Evolutionary conservation across 2,113 vertebrate species (phyloP).

Genomic region (Serinus canaria): DNA sequence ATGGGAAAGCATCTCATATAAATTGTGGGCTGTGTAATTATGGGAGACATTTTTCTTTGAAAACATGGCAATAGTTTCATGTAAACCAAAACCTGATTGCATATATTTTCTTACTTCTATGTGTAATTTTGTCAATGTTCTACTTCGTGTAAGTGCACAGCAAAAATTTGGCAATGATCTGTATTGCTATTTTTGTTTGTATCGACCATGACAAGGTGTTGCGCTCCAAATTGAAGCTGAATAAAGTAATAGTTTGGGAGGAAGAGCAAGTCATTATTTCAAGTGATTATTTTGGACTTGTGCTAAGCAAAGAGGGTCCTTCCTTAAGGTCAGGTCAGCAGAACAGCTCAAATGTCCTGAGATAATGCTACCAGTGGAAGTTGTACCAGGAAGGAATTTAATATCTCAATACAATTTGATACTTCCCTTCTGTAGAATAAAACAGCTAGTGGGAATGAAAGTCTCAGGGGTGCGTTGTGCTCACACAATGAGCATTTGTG

Average conservation of each 20-base stretch:
- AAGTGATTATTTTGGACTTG: not conserved
- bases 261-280: not conserved
- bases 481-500: not conserved
- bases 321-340: not conserved
- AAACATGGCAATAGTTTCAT: not conserved
- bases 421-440: not conserved
- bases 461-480: not conserved
- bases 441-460: not conserved
- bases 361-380: not conserved
- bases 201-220: not conserved
- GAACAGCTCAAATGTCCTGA: not conserved
- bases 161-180: not conserved
- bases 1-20: not conserved
- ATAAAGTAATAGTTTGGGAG: not conserved
- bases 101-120: accelerated
- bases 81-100: not conserved
- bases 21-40: not conserved
- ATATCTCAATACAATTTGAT: not conserved
- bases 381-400: not conserved
- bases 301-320: not conserved
- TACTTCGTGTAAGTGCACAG: not conserved
- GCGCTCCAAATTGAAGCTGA: not conserved
- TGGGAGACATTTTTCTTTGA: not conserved
- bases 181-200: not conserved
- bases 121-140: not conserved